These are phyloP conservation scores for Chromis chromis DNA, from an alignment of 2,797 vertebrate species.

Conservation along the genomic window DNA sequence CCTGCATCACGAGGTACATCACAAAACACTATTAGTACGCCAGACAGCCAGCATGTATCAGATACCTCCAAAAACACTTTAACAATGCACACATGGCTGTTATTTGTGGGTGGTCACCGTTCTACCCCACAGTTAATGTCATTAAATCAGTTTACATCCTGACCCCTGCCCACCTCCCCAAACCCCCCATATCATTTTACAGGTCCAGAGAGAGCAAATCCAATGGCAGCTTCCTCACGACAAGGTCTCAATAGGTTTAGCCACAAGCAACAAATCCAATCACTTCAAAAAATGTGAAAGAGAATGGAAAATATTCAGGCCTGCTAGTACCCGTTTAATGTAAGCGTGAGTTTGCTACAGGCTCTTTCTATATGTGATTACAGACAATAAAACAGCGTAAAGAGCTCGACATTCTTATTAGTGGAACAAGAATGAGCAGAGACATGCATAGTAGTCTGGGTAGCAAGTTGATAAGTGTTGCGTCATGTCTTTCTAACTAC, in stretches of 20 bases:
- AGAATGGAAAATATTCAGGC: constrained; percentile 52
- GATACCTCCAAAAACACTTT: constrained; percentile 34
- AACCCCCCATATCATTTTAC: not conserved
- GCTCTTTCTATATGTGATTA: constrained; percentile 26
- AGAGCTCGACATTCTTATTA: not conserved
- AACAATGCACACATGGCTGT: not conserved
- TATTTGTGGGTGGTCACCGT: constrained; percentile 5
- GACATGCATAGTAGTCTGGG: not conserved
- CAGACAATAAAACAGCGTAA: constrained; percentile 36
- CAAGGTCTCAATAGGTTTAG: constrained; percentile 7
- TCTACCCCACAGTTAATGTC: not conserved
- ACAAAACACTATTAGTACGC: constrained; percentile 40
- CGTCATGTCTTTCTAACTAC: not conserved
- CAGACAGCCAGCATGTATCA: constrained; percentile 21
- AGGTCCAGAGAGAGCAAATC: constrained; percentile 7
- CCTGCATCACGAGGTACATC: constrained; percentile 47
- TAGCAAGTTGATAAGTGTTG: not conserved
- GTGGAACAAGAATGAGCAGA: not conserved
- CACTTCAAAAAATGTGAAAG: constrained; percentile 21
- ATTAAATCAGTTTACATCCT: constrained; percentile 7
- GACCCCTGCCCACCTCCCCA: not conserved
- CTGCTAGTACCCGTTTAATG: constrained; percentile 50
- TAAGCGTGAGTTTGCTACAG: constrained; percentile 38
- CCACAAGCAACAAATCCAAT: constrained; percentile 36
- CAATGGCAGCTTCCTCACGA: not conserved